phyloP scores from a whole-genome alignment of 2,888 invertebrate species.

The Eristalinus aeneus region DNA sequence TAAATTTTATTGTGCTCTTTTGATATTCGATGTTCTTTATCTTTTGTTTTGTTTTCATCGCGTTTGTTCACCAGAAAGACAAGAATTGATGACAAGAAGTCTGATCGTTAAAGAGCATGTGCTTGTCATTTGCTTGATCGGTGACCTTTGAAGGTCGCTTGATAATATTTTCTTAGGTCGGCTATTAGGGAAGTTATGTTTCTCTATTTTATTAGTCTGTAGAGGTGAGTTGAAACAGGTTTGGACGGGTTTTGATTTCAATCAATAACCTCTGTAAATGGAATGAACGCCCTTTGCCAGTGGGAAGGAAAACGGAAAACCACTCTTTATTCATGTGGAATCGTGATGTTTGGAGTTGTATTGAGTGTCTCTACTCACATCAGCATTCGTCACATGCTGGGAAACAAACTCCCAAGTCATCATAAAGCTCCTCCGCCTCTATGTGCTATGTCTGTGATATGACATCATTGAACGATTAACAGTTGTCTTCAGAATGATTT shows the following conservation, averaged over 20 bases:
- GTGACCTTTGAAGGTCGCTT: conserved; percentile 4
- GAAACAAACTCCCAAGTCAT: no score
- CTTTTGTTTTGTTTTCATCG: neutral
- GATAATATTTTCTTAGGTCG: neutral
- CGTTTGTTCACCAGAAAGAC: neutral
- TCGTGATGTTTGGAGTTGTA: no score
- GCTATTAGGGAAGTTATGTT: neutral
- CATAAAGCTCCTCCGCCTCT: no score
- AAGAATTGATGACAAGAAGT: neutral
- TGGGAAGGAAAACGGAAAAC: no score
- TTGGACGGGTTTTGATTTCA: neutral
- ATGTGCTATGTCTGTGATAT: no score
- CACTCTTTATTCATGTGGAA: no score
- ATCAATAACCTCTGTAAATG: no score
- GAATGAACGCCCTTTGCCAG: no score
- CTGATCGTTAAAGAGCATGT: neutral
- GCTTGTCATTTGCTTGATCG: conserved; percentile 16
- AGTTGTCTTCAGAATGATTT: no score
- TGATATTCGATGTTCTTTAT: neutral
- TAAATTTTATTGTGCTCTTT: neutral
- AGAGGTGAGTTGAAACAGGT: neutral
- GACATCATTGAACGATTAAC: no score
- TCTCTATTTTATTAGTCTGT: neutral
- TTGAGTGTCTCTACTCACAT: no score
- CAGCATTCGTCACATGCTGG: no score